These are phyloP conservation scores for Anoplolepis gracilipes DNA, from an alignment of 1,140 invertebrate genomes.

Conservation along the genomic window DNA sequence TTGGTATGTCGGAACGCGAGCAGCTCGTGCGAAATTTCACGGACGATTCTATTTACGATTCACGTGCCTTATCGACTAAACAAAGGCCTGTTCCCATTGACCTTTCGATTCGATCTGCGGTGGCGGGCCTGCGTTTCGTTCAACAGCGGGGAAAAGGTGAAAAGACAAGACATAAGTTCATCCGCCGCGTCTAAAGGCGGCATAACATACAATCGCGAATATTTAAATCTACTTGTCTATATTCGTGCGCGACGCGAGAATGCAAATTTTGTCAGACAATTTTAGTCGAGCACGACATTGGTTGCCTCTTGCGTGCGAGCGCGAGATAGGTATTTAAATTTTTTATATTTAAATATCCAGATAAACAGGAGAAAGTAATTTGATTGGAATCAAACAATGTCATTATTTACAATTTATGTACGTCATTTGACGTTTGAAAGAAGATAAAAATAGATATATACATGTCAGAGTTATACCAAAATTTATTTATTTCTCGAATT, in stretches of 20 bases:
- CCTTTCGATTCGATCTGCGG: conserved; percentile 62
- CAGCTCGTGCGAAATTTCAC: conserved; percentile 56
- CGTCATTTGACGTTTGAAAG: neutral
- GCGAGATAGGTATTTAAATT: conserved; percentile 45
- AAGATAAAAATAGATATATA: neutral
- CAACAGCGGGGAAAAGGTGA: conserved; percentile 64
- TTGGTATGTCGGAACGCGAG: neutral
- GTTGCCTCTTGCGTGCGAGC: conserved; percentile 10
- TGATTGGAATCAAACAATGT: neutral
- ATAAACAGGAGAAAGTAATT: neutral
- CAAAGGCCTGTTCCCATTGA: conserved; percentile 48
- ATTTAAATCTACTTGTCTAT: conserved; percentile 28
- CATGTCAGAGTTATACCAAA: neutral
- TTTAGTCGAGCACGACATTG: conserved; percentile 20
- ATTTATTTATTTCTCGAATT: neutral
- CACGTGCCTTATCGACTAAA: conserved; percentile 58
- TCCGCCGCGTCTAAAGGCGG: conserved; percentile 55
- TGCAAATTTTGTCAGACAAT: conserved; percentile 55
- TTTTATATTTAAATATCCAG: conserved; percentile 21
- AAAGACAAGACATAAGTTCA: conserved; percentile 70
- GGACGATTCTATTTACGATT: conserved; percentile 57
- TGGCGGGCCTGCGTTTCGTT: conserved; percentile 23
- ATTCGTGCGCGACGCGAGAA: conserved; percentile 29
- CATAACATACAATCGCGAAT: conserved; percentile 52
- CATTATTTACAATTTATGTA: neutral